Conservation (phyloP, 1,140 invertebrate genomes). For the Scaptomyza graminum region DNA sequence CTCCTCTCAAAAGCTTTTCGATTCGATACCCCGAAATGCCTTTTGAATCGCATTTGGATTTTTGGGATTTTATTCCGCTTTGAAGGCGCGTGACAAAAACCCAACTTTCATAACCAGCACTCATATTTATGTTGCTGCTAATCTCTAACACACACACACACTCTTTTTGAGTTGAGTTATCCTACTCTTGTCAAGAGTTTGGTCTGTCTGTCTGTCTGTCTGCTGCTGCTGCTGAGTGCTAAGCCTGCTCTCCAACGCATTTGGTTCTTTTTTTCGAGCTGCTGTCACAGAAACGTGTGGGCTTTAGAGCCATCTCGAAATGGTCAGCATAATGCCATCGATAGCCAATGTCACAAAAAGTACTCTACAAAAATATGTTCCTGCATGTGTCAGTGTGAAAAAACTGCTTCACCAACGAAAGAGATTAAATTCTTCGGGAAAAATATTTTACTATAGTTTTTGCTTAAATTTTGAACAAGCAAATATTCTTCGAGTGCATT, state of each 20-base stretch:
- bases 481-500: too few relatives aligned
- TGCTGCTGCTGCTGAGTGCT: conserved; percentile 26
- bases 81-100: conserved; percentile 70
- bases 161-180: background rate
- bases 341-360: conserved; percentile 41
- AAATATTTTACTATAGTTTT: too few relatives aligned
- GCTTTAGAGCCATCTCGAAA: conserved; percentile 38
- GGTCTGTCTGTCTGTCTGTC: conserved; percentile 28
- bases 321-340: conserved; percentile 42
- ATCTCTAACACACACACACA: conserved; percentile 37
- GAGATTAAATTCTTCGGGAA: too few relatives aligned
- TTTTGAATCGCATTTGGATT: conserved; percentile 31
- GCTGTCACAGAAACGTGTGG: conserved; percentile 55
- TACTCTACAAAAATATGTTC: background rate
- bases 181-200: conserved; percentile 14
- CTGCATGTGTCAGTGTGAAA: too few relatives aligned
- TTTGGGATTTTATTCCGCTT: conserved; percentile 19
- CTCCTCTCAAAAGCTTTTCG: conserved; percentile 21
- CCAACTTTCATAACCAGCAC: conserved; percentile 64
- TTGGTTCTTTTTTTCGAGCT: conserved; percentile 51
- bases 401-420: too few relatives aligned
- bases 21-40: conserved; percentile 12
- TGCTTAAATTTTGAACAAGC: too few relatives aligned
- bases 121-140: conserved; percentile 65
- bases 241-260: conserved; percentile 56